Percentiles rank a stretch among this genome's conserved stretches.
phyloP scores from a whole-genome alignment of 2,113 vertebrate species.

The Alectura lathami region DNA sequence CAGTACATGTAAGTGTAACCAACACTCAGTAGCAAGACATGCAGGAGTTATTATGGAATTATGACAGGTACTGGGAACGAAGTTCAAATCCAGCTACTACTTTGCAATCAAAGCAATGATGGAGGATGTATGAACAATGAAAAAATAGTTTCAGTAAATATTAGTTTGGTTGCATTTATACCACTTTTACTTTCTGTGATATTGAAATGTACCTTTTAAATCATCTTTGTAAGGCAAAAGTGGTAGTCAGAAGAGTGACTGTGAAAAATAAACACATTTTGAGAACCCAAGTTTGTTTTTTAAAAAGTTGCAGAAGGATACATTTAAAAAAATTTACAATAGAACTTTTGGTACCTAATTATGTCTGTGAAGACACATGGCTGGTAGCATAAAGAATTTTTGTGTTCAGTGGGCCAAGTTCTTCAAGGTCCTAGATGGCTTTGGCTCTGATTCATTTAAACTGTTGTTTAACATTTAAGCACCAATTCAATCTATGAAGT shows the following conservation, averaged over 20 bases:
- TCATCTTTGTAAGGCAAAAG: background rate
- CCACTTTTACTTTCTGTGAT: background rate
- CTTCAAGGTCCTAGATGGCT: background rate
- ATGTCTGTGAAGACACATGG: background rate
- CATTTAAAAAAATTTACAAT: background rate
- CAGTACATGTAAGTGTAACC: background rate
- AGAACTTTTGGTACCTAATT: background rate
- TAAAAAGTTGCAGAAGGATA: background rate
- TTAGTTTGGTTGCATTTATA: background rate
- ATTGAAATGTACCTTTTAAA: constrained; percentile 3
- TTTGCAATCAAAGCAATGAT: background rate
- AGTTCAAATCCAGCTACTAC: background rate
- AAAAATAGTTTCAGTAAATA: constrained; percentile 32
- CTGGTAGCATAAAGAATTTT: background rate
- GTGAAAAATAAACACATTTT: background rate
- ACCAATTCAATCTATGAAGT: background rate
- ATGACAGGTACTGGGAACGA: constrained; percentile 4
- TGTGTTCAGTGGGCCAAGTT: background rate
- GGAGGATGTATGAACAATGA: background rate
- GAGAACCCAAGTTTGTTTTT: background rate
- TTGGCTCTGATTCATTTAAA: background rate
- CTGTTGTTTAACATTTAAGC: background rate
- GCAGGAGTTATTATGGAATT: constrained; percentile 24
- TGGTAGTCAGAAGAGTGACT: background rate
- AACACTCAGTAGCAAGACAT: background rate